Evolutionary conservation across 1,140 invertebrate genomes (phyloP).

Genomic region (Scaptodrosophila lebanonensis): DNA sequence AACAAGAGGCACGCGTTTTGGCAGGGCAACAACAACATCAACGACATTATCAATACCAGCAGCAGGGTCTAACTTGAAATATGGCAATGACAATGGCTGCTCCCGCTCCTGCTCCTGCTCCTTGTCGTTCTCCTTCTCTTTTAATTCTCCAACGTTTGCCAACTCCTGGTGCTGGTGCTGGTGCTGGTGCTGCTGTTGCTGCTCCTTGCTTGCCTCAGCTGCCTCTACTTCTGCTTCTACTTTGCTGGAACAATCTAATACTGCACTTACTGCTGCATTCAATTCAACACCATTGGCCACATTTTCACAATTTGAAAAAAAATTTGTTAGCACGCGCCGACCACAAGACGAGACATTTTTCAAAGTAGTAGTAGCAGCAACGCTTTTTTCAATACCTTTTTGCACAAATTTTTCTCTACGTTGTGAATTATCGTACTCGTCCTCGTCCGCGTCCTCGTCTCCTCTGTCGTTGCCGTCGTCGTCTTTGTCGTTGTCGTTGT

Average conservation of each 20-base stretch:
- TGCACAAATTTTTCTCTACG: conserved; percentile 68
- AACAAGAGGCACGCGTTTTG: conserved; percentile 36
- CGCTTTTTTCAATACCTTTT: conserved; percentile 32
- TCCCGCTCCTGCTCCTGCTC: conserved; percentile 33
- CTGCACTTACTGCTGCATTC: conserved; percentile 5
- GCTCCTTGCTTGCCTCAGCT: no score
- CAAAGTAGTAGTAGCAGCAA: conserved; percentile 9
- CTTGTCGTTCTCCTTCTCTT: conserved; percentile 3
- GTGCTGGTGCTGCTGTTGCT: not conserved
- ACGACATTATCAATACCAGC: conserved; percentile 35
- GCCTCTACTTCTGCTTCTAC: conserved; percentile 5
- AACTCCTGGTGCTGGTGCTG: conserved; percentile 11
- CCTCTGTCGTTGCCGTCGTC: conserved; percentile 9
- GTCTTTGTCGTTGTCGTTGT: conserved; percentile 3
- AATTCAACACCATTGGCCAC: conserved; percentile 42
- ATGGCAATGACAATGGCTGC: conserved; percentile 65
- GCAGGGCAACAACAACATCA: conserved; percentile 12
- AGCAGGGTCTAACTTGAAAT: conserved; percentile 34
- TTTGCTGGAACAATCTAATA: conserved; percentile 1
- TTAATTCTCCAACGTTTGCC: no score
- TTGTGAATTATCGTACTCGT: conserved; percentile 32
- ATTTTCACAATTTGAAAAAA: conserved; percentile 53
- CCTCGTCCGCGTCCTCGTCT: not conserved
- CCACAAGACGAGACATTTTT: not conserved
- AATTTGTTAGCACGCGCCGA: conserved; percentile 16